Evolutionary conservation across 2,113 vertebrate species (phyloP).

Genomic region (Calonectris borealis): DNA sequence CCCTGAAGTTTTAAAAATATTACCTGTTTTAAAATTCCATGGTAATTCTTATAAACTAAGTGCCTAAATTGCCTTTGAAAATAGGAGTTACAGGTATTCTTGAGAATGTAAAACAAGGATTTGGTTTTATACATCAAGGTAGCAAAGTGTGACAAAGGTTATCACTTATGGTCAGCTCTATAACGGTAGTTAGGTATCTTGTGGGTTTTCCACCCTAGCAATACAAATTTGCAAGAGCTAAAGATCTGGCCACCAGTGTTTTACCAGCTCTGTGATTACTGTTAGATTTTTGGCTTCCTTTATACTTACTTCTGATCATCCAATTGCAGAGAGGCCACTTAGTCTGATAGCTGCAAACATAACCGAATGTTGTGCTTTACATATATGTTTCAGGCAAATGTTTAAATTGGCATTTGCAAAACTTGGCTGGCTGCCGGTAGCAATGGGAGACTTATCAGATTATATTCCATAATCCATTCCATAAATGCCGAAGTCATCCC

Average conservation of each 20-base stretch:
- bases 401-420: background rate
- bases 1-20: background rate
- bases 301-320: background rate
- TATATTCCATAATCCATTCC: background rate
- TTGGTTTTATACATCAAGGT: background rate
- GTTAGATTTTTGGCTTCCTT: background rate
- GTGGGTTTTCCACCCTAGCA: background rate
- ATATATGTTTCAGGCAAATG: background rate
- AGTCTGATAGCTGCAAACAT: background rate
- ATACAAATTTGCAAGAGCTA: background rate
- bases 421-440: background rate
- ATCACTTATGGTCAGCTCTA: background rate
- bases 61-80: background rate
- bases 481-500: background rate
- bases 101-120: background rate
- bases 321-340: background rate
- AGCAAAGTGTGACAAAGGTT: background rate
- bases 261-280: background rate
- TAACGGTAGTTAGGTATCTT: background rate
- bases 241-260: background rate
- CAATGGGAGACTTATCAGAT: background rate
- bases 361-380: background rate
- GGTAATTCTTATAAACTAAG: background rate
- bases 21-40: background rate
- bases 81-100: background rate